Evolutionary conservation across 2,888 invertebrate species (phyloP).

Genomic region (Trissoscelio sp.): DNA sequence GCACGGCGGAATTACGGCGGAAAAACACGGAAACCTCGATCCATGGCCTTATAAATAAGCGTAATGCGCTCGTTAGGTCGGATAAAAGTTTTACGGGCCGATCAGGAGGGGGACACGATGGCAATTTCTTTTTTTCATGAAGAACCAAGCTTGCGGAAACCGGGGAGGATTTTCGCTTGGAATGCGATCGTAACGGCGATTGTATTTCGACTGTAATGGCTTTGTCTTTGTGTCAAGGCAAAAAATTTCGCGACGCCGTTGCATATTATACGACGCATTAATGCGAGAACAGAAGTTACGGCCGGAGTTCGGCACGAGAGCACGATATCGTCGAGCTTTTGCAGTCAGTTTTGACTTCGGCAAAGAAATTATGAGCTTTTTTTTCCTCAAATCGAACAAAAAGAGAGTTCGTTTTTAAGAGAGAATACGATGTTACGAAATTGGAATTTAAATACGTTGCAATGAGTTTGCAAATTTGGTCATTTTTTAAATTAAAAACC

Average conservation of each 20-base stretch:
- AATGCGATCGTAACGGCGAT: conserved; percentile 66
- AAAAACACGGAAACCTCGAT: conserved; percentile 74
- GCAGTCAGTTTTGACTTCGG: conserved; percentile 20
- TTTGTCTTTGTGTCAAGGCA: conserved; percentile 65
- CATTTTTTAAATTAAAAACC: too few species aligned
- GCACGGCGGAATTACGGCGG: conserved; percentile 72
- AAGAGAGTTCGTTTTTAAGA: too few species aligned
- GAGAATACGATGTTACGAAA: too few species aligned
- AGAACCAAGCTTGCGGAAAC: conserved; percentile 63
- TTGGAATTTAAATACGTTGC: too few species aligned
- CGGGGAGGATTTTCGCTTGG: conserved; percentile 63
- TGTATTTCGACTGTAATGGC: conserved; percentile 68
- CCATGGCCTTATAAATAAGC: conserved; percentile 77
- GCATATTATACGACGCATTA: conserved; percentile 66
- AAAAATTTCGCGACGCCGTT: conserved; percentile 64
- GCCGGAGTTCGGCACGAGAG: conserved; percentile 12
- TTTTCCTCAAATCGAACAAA: not conserved
- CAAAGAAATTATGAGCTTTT: conserved; percentile 36
- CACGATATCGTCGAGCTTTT: conserved; percentile 13
- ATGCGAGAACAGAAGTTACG: conserved; percentile 61
- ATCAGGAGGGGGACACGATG: conserved; percentile 71
- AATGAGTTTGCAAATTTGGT: too few species aligned
- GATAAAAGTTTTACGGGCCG: conserved; percentile 80
- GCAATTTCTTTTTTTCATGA: conserved; percentile 70
- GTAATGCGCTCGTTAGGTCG: conserved; percentile 79